Evolutionary conservation across 2,797 vertebrate genomes (phyloP).

Genomic region (Labroides dimidiatus): DNA sequence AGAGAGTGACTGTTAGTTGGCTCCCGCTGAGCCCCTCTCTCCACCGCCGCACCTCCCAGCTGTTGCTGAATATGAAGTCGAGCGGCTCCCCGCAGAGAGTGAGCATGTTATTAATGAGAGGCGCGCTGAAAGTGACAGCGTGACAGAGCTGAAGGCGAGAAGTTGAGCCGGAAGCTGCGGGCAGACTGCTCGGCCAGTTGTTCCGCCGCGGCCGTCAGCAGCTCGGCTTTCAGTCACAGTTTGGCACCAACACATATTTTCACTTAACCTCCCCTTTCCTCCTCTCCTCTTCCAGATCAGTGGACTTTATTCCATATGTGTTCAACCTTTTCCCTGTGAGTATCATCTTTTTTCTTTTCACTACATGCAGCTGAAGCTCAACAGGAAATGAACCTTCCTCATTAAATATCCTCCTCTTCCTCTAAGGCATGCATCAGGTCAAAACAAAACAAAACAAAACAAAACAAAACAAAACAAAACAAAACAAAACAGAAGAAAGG

Average conservation of each 20-base stretch:
- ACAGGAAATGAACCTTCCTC: too few relatives aligned
- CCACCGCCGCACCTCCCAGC: constrained; percentile 76
- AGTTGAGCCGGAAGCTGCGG: constrained; percentile 50
- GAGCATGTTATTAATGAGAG: constrained; percentile 84
- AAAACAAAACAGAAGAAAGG: too few relatives aligned
- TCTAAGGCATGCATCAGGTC: too few relatives aligned
- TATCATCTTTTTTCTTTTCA: constrained; percentile 43
- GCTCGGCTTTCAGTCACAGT: constrained; percentile 31
- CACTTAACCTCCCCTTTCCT: constrained; percentile 31
- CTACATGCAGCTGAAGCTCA: neutral
- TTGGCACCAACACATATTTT: constrained; percentile 53
- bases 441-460: too few relatives aligned
- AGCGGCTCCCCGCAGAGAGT: constrained; percentile 71
- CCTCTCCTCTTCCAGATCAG: constrained; percentile 83
- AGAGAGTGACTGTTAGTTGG: constrained; percentile 68
- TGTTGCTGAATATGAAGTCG: constrained; percentile 72
- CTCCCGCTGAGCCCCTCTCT: constrained; percentile 71
- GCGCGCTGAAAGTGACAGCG: constrained; percentile 77
- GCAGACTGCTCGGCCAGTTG: constrained; percentile 63
- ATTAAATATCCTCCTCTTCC: too few relatives aligned
- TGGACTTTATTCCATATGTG: constrained; percentile 89
- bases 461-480: too few relatives aligned
- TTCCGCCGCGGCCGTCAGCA: constrained; percentile 50
- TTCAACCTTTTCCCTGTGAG: constrained; percentile 91
- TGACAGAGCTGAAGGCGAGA: constrained; percentile 51